Evolutionary conservation across 2,888 invertebrate genomes (phyloP).

Genomic region (Microctonus brassicae): DNA sequence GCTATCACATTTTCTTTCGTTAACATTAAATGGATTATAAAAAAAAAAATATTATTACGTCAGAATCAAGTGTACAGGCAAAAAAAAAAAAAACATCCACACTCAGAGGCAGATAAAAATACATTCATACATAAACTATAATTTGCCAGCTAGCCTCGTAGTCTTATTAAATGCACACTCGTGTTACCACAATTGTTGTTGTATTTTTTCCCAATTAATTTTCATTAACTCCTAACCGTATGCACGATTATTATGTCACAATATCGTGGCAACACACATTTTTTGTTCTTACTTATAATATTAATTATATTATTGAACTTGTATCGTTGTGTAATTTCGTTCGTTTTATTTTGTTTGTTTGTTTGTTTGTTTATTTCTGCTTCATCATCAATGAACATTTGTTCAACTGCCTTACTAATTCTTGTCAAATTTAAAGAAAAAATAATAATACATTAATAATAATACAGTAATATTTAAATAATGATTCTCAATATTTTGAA

Average conservation of each 20-base stretch:
- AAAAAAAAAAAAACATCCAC: too few relatives aligned
- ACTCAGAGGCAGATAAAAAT: neutral
- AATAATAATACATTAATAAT: slow-evolving; percentile 54
- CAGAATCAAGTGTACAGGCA: slow-evolving; percentile 16
- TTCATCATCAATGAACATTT: too few relatives aligned
- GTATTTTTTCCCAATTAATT: neutral
- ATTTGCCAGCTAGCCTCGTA: slow-evolving; percentile 46
- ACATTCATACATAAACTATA: neutral
- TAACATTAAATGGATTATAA: too few relatives aligned
- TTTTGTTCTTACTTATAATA: too few relatives aligned
- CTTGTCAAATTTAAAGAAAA: slow-evolving; percentile 44
- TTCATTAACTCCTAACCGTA: neutral
- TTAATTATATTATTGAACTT: too few relatives aligned
- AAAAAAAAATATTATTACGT: neutral
- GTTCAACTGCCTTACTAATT: slow-evolving; percentile 35
- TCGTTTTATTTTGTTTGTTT: too few relatives aligned
- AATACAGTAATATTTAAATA: slow-evolving; percentile 54
- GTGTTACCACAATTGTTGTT: neutral
- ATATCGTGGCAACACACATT: too few relatives aligned
- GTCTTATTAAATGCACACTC: slow-evolving; percentile 37
- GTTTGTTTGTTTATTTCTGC: too few relatives aligned
- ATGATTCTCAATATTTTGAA: slow-evolving; percentile 58
- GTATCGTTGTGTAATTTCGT: too few relatives aligned
- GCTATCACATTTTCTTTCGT: slow-evolving; percentile 5
- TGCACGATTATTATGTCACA: too few relatives aligned